phyloP scores from a whole-genome alignment of 2,113 vertebrate species.

The Chrysochloris asiatica region DNA sequence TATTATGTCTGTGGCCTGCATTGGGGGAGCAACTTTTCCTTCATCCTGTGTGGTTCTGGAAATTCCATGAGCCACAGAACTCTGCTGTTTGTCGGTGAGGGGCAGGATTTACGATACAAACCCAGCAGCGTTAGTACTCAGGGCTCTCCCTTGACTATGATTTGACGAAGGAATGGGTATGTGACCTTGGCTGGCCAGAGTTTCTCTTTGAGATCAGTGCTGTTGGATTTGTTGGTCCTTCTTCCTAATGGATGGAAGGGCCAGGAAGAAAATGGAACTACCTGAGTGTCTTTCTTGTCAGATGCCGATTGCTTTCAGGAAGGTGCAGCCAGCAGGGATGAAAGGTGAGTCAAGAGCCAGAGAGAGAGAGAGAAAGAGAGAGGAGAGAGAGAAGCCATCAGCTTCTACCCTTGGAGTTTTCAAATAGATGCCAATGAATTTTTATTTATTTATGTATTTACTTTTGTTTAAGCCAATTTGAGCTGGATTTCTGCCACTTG shows the following conservation, averaged over 20 bases:
- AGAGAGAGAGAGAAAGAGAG: neutral
- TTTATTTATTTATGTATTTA: slow-evolving; percentile 12
- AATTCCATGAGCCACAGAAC: neutral
- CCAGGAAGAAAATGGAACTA: neutral
- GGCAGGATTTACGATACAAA: neutral
- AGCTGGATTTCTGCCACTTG: slow-evolving; percentile 33
- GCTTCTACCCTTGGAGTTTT: slow-evolving; percentile 29
- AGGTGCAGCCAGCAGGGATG: neutral
- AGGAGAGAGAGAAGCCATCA: rapidly evolving
- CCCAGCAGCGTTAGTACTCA: no score
- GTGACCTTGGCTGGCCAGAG: neutral
- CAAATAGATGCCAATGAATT: neutral
- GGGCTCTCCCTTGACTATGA: neutral
- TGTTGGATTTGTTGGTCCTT: neutral
- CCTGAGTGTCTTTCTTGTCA: neutral
- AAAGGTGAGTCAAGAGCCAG: neutral
- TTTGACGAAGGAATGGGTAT: neutral
- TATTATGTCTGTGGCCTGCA: neutral
- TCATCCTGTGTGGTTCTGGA: neutral
- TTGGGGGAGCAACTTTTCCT: neutral
- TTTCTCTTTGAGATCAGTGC: neutral
- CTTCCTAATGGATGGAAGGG: neutral
- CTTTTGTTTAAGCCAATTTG: slow-evolving; percentile 36
- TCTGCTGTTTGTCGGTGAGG: neutral
- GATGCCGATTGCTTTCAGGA: neutral